A percentile compares a stretch with the other conserved stretches of the same genome.
Evolutionary conservation across 1,140 invertebrate species (phyloP).

Genomic region (Meloidogyne floridensis): DNA sequence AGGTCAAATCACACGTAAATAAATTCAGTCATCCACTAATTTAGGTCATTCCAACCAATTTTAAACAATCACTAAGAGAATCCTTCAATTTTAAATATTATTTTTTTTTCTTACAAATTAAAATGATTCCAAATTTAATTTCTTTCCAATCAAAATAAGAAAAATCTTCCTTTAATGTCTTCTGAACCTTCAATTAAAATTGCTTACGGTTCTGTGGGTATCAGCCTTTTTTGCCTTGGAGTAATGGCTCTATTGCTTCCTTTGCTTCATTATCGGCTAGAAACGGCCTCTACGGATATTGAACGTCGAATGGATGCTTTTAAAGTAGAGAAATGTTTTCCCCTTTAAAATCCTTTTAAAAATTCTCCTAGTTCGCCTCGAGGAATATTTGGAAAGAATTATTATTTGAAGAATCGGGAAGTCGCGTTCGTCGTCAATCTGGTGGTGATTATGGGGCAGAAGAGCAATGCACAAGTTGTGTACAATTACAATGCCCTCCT

Average conservation of each 20-base stretch:
- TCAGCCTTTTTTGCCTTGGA: slow-evolving; percentile 55
- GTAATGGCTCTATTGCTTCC: slow-evolving; percentile 49
- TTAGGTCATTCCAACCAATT: too few species aligned
- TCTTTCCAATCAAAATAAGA: not conserved
- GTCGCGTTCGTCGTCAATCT: slow-evolving; percentile 4
- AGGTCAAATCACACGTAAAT: too few species aligned
- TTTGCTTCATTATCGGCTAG: slow-evolving; percentile 47
- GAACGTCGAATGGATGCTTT: slow-evolving; percentile 60
- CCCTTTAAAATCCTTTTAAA: not conserved
- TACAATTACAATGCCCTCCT: slow-evolving; percentile 64
- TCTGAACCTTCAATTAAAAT: slow-evolving; percentile 26
- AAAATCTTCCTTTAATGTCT: not conserved
- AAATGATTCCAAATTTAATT: not conserved
- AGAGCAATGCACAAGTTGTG: slow-evolving; percentile 62
- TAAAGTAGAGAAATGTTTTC: slow-evolving; percentile 35
- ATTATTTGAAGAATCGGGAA: not conserved
- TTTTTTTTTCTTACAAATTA: too few species aligned
- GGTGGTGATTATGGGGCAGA: slow-evolving; percentile 35
- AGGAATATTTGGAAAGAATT: slow-evolving; percentile 28
- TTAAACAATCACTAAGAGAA: too few species aligned
- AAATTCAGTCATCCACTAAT: too few species aligned
- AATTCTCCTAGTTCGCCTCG: slow-evolving; percentile 26
- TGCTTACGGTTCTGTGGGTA: slow-evolving; percentile 45
- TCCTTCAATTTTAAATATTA: too few species aligned
- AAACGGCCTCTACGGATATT: slow-evolving; percentile 54